Conservation (phyloP, 1,140 invertebrate genomes). For the Cotesia vestalis region DNA sequence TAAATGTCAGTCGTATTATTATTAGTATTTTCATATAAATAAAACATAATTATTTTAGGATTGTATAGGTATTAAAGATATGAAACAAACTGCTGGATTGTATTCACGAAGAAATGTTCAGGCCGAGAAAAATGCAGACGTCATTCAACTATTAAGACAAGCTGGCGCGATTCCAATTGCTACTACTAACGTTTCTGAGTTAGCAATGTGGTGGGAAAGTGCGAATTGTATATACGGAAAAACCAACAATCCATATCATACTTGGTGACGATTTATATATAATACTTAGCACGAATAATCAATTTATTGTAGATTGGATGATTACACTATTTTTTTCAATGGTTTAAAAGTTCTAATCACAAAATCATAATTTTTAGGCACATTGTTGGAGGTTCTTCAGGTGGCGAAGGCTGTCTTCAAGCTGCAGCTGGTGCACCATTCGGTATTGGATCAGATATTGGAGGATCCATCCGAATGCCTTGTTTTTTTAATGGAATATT, state of each 20-base stretch:
- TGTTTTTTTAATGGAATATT: constrained; percentile 95
- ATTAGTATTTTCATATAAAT: constrained; percentile 9
- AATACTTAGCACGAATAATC: constrained; percentile 6
- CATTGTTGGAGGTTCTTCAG: constrained; percentile 87
- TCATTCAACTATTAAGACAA: constrained; percentile 73
- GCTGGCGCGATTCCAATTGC: constrained; percentile 89
- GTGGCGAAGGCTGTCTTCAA: constrained; percentile 79
- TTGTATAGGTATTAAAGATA: constrained; percentile 64
- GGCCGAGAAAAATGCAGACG: constrained; percentile 77
- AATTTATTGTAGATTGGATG: constrained; percentile 11
- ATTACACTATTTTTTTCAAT: neutral
- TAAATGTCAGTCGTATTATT: neutral
- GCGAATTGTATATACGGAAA: constrained; percentile 90
- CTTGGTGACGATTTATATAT: constrained; percentile 60
- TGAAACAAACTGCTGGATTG: constrained; percentile 76
- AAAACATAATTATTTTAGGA: constrained; percentile 50
- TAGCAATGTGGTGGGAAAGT: constrained; percentile 95
- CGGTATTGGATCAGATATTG: constrained; percentile 93
- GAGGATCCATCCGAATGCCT: constrained; percentile 95
- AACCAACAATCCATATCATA: constrained; percentile 90
- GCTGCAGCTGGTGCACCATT: constrained; percentile 78
- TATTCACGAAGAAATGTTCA: constrained; percentile 69
- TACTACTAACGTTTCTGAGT: constrained; percentile 90
- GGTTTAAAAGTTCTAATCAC: constrained; percentile 10
- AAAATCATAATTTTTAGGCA: constrained; percentile 55